These are phyloP conservation scores for Labeo calbasu DNA, from an alignment of 2,797 vertebrate genomes.

Conservation along the genomic window DNA sequence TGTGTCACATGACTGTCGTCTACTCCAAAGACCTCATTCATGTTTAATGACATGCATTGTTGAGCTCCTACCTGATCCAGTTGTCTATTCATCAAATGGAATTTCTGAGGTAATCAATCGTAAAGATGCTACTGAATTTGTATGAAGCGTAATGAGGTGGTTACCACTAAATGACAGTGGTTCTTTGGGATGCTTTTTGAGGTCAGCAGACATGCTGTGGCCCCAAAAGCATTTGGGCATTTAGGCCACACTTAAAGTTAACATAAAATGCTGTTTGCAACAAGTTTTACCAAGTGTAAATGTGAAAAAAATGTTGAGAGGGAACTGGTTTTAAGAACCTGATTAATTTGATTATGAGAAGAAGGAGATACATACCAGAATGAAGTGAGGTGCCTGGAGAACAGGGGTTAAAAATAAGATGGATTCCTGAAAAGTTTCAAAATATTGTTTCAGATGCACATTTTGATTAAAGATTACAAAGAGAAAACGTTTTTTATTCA, in stretches of 20 bases:
- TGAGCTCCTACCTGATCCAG: background rate
- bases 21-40: constrained; percentile 53
- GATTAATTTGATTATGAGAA: background rate
- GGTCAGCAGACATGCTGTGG: background rate
- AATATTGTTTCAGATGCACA: no score
- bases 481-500: no score
- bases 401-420: background rate
- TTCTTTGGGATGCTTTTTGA: background rate
- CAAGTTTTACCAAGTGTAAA: background rate
- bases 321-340: background rate
- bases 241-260: background rate
- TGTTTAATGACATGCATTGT: constrained; percentile 57
- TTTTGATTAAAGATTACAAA: no score
- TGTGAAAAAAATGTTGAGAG: background rate
- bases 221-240: background rate
- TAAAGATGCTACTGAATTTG: background rate
- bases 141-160: background rate
- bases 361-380: background rate
- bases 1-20: background rate
- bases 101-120: background rate
- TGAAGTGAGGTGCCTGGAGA: background rate
- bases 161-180: background rate
- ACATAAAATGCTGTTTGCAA: background rate
- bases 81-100: background rate
- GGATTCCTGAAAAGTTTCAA: no score